Percentiles rank a stretch among this genome's conserved stretches.
Conservation (phyloP, 2,797 vertebrate species). For the Rhyacichthys aspro region DNA sequence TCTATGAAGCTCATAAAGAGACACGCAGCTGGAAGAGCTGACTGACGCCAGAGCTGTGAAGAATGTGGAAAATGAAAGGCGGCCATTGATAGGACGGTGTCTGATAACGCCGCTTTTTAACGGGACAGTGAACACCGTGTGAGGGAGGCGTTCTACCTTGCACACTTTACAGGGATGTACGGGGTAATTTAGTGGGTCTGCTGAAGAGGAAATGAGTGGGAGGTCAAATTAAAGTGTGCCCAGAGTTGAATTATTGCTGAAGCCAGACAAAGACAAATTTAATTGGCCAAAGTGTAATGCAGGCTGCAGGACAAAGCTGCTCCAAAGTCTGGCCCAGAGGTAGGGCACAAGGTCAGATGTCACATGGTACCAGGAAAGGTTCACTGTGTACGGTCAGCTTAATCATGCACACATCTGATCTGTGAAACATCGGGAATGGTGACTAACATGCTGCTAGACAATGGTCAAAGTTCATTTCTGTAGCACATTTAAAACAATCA, state of each 20-base stretch:
- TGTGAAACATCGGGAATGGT: too few species aligned
- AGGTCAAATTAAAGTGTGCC: slow-evolving; percentile 36
- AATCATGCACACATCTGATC: too few species aligned
- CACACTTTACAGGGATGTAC: slow-evolving; percentile 25
- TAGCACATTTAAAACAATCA: too few species aligned
- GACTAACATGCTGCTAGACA: too few species aligned
- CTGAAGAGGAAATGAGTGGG: slow-evolving; percentile 8
- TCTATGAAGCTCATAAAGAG: slow-evolving; percentile 49
- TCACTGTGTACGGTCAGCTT: neutral
- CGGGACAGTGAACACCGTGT: slow-evolving; percentile 17
- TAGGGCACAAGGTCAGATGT: neutral
- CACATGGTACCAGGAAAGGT: neutral
- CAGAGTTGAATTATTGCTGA: slow-evolving; percentile 39
- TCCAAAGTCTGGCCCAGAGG: neutral
- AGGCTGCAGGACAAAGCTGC: slow-evolving; percentile 5
- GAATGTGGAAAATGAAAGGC: slow-evolving; percentile 33
- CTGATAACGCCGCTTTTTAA: slow-evolving; percentile 60
- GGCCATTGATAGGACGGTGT: slow-evolving; percentile 23
- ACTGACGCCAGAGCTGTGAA: slow-evolving; percentile 26
- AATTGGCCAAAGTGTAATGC: slow-evolving; percentile 25
- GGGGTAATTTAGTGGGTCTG: slow-evolving; percentile 40
- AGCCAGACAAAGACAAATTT: slow-evolving; percentile 55
- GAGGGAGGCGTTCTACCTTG: slow-evolving; percentile 25
- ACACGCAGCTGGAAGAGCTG: slow-evolving; percentile 27
- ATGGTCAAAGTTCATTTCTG: too few species aligned